A percentile compares a stretch with the other conserved stretches of the same genome.
Conservation (phyloP, 2,888 invertebrate genomes). For the Dolichopus griseipennis region DNA sequence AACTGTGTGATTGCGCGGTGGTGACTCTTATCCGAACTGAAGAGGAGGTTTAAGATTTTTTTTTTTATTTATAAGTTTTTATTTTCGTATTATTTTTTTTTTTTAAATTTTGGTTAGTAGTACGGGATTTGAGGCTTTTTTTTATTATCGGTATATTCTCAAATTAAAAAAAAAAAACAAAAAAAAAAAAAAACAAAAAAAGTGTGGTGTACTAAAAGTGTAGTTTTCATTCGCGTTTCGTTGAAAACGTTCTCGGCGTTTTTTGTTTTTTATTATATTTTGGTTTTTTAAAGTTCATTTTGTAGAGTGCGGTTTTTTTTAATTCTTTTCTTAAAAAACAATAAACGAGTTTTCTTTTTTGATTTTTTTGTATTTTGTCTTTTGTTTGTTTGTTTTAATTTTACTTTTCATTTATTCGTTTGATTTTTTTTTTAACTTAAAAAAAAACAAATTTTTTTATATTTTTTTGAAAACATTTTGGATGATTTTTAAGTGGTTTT, state of each 20-base stretch:
- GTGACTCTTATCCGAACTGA: neutral
- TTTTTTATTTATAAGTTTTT: too few relatives aligned
- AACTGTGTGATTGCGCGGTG: neutral
- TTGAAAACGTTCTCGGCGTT: neutral
- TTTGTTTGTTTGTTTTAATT: neutral
- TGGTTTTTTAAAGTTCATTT: neutral
- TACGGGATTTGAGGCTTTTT: too few relatives aligned
- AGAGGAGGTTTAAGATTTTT: neutral
- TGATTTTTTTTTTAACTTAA: too few relatives aligned
- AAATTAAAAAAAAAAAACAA: too few relatives aligned
- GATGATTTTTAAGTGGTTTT: too few relatives aligned
- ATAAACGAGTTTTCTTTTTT: neutral
- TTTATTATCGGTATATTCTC: too few relatives aligned
- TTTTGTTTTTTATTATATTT: too few relatives aligned
- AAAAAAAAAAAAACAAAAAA: too few relatives aligned
- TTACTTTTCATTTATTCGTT: too few relatives aligned
- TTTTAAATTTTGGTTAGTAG: neutral
- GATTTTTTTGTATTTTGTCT: neutral
- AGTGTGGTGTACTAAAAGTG: too few relatives aligned
- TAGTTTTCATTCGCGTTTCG: neutral
- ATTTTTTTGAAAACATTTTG: too few relatives aligned
- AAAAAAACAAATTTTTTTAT: too few relatives aligned
- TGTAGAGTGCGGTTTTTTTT: neutral
- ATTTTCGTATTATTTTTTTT: neutral
- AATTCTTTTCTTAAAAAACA: conserved; percentile 5